Evolutionary conservation across 23 tunicate species (phyloP), one percentile per base, ranked within the genome.

Genomic region (Styela clava): DNA sequence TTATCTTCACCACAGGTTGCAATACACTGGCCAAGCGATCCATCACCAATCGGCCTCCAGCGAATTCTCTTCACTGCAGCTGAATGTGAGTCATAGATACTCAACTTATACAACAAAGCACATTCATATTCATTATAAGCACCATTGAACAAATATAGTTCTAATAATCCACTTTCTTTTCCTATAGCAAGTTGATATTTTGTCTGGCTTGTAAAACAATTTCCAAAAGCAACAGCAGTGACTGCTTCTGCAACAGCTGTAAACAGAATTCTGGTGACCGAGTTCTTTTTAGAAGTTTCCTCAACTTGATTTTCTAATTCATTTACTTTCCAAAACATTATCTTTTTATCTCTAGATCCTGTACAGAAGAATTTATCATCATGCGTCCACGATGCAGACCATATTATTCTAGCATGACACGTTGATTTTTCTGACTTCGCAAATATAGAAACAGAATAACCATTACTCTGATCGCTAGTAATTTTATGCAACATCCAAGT

Each of bases 381-480:
- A 68, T 74, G 79, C 9, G 94, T 87, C 99, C 99, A 96, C 1
- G 97, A 91, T 19, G 91, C 85, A 2, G 92, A 84, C 99, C 99
- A 96, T 26, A 96, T 88, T 18, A 96, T 84, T 62, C 99, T 68
- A 30, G 84, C 70, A 64, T 96, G 99, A 30, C 94, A 83, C 3
- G 84, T 84, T 85, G 84, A 84, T 74, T 89, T 95, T 3, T 84
- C 97, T 37, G 94, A 83, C 19, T 73, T 73, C 7, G 92, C 89
- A 16, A 79, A 73, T 16, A 79, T 28, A 19, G 63, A 68, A 35
- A 86, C 34, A 21, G 62, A 69, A 24, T 36, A 64, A 12, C 9
- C 69, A 22, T n/a, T 1, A 23, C 30, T 30, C 16, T 35, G 20
- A 3, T 78, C 73, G 0, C 33, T 69, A 44, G 51, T 9, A 65